Base-by-base conservation (phyloP, 2,888 invertebrate genomes). In the Rhagonycha lutea region DNA sequence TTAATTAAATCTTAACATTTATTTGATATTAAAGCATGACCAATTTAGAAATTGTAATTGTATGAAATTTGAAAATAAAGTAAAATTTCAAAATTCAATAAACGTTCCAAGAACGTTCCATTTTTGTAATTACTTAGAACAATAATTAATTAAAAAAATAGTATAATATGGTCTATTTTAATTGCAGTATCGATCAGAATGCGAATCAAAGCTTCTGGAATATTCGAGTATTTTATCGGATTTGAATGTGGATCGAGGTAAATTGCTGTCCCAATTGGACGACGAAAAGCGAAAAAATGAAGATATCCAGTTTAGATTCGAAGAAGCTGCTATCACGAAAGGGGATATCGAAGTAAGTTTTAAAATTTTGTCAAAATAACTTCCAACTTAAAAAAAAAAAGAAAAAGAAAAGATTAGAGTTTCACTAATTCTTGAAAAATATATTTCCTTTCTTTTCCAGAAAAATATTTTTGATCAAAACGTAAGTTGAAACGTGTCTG, bases 291-390 rank as follows among this genome's bases (percentile, higher is more conserved):
- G 94, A 84, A 95, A 94, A 87, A 92, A 94, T 5, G 97, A 98
- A 89, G 98, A 98, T 87, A 90, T 98, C 78, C 94, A 96, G 88
- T 98, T 98, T 86, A 91, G 95, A 75, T 93, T 96, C 79, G 98
- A 98, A 89, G 98, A 98, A 86, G 96, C 96, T 82, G 93, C 95
- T 67, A 94, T 98, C 83, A 93, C 93, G 83, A 96, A 95, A 86
- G 94, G 94, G 84, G 98, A 98, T 86, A 91, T 96, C 81, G 94
- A 96, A 91, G 96, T 97, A 91, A 90, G 88, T 85, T 75, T 75
- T 47, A n/a, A n/a, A 47, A 47, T n/a, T n/a, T 47, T n/a, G 2
- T n/a, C 5, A n/a, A n/a, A 29, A 26, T n/a, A 61, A 61, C 7
- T 18, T 62, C 14, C 14, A 26, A 26, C 7, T 26, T 26, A 0